Conservation (phyloP, 2,888 invertebrate species). For the Caradrina clavipalpis region DNA sequence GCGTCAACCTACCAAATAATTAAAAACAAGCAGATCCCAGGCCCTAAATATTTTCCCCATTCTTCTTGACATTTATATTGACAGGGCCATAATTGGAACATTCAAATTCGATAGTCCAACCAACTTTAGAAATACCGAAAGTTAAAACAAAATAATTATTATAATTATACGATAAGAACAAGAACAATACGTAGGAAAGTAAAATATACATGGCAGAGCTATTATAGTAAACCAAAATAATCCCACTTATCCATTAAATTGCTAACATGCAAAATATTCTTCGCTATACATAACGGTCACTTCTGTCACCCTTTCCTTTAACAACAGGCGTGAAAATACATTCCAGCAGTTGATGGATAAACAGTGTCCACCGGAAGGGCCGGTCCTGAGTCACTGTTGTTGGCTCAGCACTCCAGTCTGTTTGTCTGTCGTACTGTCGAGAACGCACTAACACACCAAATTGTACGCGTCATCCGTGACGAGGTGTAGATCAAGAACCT, state of each 20-base stretch:
- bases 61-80: too few species aligned
- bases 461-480: conserved; percentile 36
- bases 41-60: background rate
- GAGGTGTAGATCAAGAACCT: background rate
- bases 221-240: background rate
- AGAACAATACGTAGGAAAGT: too few species aligned
- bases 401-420: conserved; percentile 65
- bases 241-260: background rate
- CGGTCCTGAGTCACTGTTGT: conserved; percentile 56
- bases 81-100: too few species aligned
- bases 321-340: conserved; percentile 31
- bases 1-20: too few species aligned
- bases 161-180: too few species aligned
- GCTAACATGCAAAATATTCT: background rate
- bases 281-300: background rate
- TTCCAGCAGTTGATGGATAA: conserved; percentile 30
- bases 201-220: background rate
- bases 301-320: background rate
- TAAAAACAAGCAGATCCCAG: background rate
- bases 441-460: conserved; percentile 58
- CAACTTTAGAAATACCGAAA: too few species aligned
- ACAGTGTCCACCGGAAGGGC: conserved; percentile 53
- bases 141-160: too few species aligned
- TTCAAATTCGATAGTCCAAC: too few species aligned
- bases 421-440: conserved; percentile 66